Percentiles rank a stretch among this genome's conserved stretches.
These are phyloP conservation scores for Sthenelais limicola DNA, from an alignment of 2,888 invertebrate species.

Conservation along the genomic window DNA sequence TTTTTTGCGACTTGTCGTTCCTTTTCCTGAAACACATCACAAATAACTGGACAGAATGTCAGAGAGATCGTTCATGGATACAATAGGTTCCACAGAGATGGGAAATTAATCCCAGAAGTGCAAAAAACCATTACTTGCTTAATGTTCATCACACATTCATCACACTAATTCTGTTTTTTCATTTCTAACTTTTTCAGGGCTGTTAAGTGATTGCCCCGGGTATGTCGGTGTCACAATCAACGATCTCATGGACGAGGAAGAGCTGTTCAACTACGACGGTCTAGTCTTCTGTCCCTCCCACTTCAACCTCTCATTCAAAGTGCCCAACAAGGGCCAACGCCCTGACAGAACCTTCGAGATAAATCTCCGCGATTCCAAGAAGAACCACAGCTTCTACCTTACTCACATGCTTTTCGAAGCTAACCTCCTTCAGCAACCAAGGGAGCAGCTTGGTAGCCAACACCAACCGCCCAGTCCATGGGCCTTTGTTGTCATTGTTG, in stretches of 20 bases:
- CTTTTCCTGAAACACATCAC: too few relatives aligned
- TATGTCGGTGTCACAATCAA: slow-evolving; percentile 55
- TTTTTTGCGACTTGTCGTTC: too few relatives aligned
- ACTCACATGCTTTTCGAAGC: slow-evolving; percentile 46
- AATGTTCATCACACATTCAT: too few relatives aligned
- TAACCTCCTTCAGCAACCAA: slow-evolving; percentile 3
- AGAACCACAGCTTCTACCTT: slow-evolving; percentile 46
- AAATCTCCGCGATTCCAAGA: slow-evolving; percentile 46
- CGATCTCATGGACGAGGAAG: slow-evolving; percentile 47
- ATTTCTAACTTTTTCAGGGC: slow-evolving; percentile 44
- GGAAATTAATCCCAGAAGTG: too few relatives aligned
- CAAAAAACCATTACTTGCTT: too few relatives aligned
- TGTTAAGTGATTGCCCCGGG: slow-evolving; percentile 60
- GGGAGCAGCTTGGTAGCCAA: slow-evolving; percentile 1
- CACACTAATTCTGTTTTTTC: too few relatives aligned
- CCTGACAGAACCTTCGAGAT: slow-evolving; percentile 46
- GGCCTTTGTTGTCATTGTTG: slow-evolving; percentile 43
- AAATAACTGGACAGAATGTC: too few relatives aligned
- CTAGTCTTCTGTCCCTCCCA: slow-evolving; percentile 61
- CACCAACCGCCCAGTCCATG: slow-evolving; percentile 40
- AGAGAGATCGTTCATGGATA: too few relatives aligned
- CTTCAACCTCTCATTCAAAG: slow-evolving; percentile 58
- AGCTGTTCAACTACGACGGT: slow-evolving; percentile 57
- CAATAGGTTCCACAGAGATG: too few relatives aligned
- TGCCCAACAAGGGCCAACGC: slow-evolving; percentile 47